Evolutionary conservation across 1,140 invertebrate species (phyloP), one percentile per base, ranked within the genome.

Genomic region (Drosophila lowei): DNA sequence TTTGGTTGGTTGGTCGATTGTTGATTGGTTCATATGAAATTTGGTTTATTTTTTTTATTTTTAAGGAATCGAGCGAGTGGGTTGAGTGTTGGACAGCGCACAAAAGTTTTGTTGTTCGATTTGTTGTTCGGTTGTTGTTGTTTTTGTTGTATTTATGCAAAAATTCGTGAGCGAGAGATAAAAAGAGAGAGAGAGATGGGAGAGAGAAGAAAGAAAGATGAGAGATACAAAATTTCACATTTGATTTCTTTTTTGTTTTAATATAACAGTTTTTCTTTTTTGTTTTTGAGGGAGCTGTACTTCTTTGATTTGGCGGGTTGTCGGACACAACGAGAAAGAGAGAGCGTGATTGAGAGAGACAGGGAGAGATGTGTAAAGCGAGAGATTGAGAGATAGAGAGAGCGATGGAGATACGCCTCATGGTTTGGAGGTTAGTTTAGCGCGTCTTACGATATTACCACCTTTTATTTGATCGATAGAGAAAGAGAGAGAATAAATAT

Each of bases 371-470:
- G 41, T 13, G 18, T 30, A 41, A 34, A 55, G 53, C 16, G 41
- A 55, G 41, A 71, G 38, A 63, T 23, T 54, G 5, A 73, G 30
- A 52, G 53, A 47, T 16, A 70, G 43, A 56, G 49, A 65, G 23
- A 66, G 63, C 61, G 16, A 77, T 61, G 47, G 41, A 72, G 61
- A 72, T 61, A 77, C 61, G 67, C 50, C 75, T 89, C 71, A 58
- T 73, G 53, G 53, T 64, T 74, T 81, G 61, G 34, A 79, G 75
- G 83, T 88, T 88, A 88, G 83, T 88, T 74, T 79, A 79, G 75
- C 83, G 84, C 83, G 79, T 88, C 84, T 88, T 88, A 88, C 84
- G 84, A 60, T 76, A 88, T 88, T 88, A 88, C 83, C 83, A 88
- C 83, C 84, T 86, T 86, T 71, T 44, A 41, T 66, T 72, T 60